Evolutionary conservation across 2,113 vertebrate genomes (phyloP), one percentile per base, ranked within the genome.

Genomic region (Prolemur simus): DNA sequence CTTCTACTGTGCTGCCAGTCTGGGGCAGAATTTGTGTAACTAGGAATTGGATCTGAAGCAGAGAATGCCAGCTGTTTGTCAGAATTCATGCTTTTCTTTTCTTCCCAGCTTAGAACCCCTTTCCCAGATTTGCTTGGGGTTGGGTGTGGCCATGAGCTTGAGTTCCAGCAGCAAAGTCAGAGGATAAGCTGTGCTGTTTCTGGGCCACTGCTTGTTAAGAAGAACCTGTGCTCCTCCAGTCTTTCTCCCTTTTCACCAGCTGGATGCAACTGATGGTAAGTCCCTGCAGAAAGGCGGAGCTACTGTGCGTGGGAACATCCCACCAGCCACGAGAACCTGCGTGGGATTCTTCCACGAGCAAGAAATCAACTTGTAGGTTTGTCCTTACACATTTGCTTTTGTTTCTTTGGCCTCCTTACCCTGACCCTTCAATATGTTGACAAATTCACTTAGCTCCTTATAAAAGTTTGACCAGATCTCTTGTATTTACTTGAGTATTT

Each of bases 401-500:
- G 25, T 77, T 64, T 91, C 54, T 88, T 64, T 68, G 47, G 20
- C 58, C 12, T 64, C 15, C 11, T 45, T 82, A 37, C 29, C 6
- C 10, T 39, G 60, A 39, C 1, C 81, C 29, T 87, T 89, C 21
- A 52, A 2, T 63, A 73, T 21, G 1, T 86, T 74, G 34, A 63
- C 39, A 88, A 18, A 76, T 90, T 87, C 9, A 42, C 42, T 25
- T 86, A 68, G 87, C 17, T 74, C n/a, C 34, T 82, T 58, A 45
- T 58, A 54, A 84, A 27, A 32, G 8, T 64, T 95, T 39, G 89
- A 73, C 71, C 5, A 56, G 21, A 21, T 54, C 29, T 90, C 49
- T 90, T 82, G 8, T 23, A 74, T 94, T 92, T 87, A 84, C 74
- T 80, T 39, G 68, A 56, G 29, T 86, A 95, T 63, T 71, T 78